phyloP scores from a whole-genome alignment of 2,888 invertebrate species.

The Chalcosyrphus nemorum region DNA sequence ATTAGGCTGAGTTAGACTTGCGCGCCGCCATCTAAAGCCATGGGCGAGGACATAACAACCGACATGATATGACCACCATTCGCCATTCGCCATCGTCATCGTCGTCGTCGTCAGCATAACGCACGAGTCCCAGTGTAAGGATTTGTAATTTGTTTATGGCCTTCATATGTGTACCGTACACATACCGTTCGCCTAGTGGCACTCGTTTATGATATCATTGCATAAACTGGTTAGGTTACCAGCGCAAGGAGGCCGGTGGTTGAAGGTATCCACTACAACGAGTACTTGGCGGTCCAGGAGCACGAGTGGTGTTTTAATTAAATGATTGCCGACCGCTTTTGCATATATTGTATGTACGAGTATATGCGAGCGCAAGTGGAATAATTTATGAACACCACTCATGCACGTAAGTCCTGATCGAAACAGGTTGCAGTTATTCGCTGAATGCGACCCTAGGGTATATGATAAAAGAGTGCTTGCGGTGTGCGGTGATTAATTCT shows the following conservation, averaged over 20 bases:
- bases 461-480: constrained; percentile 34
- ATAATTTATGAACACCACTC: constrained; percentile 64
- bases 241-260: not conserved
- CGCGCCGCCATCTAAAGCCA: constrained; percentile 27
- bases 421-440: constrained; percentile 66
- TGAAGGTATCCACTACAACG: not conserved
- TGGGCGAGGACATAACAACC: constrained; percentile 37
- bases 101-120: constrained; percentile 16
- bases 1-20: constrained; percentile 45
- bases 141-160: constrained; percentile 70
- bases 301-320: constrained; percentile 64
- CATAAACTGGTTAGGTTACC: constrained; percentile 62
- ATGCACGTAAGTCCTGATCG: constrained; percentile 31
- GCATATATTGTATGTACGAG: no score
- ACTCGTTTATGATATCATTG: constrained; percentile 62
- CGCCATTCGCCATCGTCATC: not conserved
- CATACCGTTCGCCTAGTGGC: constrained; percentile 51
- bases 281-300: not conserved
- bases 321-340: constrained; percentile 63
- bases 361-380: constrained; percentile 43
- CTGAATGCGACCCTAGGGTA: constrained; percentile 54
- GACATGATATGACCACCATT: constrained; percentile 43
- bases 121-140: constrained; percentile 55
- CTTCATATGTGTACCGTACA: constrained; percentile 37
- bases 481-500: constrained; percentile 43